These are phyloP conservation scores for Coleophora flavipennella DNA, from an alignment of 2,888 invertebrate species.

Conservation along the genomic window DNA sequence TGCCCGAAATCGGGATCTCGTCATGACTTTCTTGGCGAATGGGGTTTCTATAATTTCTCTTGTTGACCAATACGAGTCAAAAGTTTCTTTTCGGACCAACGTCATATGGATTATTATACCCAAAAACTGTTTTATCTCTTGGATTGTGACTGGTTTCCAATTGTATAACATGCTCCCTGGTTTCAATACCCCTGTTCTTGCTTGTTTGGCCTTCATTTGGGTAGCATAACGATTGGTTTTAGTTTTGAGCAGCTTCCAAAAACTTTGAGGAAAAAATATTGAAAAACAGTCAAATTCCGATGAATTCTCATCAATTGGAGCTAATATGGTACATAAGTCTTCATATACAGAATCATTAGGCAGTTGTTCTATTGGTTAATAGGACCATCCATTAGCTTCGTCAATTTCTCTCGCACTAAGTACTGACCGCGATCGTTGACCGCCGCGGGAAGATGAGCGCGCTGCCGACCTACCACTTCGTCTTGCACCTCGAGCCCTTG, in stretches of 20 bases:
- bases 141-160: slow-evolving; percentile 12
- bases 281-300: slow-evolving; percentile 6
- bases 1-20: slow-evolving; percentile 14
- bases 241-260: slow-evolving; percentile 4
- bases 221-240: slow-evolving; percentile 5
- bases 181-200: slow-evolving; percentile 1
- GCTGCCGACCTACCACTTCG: background rate
- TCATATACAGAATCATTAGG: slow-evolving; percentile 3
- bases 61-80: slow-evolving; percentile 18
- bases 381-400: slow-evolving; percentile 6
- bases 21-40: slow-evolving; percentile 14
- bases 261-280: slow-evolving; percentile 4
- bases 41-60: slow-evolving; percentile 13
- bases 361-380: background rate
- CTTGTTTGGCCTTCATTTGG: slow-evolving; percentile 6
- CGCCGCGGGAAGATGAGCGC: no score
- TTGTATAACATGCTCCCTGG: slow-evolving; percentile 2
- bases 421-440: background rate
- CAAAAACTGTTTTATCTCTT: slow-evolving; percentile 11
- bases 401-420: slow-evolving; percentile 1
- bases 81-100: slow-evolving; percentile 14
- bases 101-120: slow-evolving; percentile 12
- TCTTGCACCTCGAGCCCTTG: background rate
- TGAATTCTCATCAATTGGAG: slow-evolving; percentile 6
- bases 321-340: background rate